Base-by-base conservation (phyloP, 2,888 invertebrate genomes). In the Hirtodrosophila cameraria region DNA sequence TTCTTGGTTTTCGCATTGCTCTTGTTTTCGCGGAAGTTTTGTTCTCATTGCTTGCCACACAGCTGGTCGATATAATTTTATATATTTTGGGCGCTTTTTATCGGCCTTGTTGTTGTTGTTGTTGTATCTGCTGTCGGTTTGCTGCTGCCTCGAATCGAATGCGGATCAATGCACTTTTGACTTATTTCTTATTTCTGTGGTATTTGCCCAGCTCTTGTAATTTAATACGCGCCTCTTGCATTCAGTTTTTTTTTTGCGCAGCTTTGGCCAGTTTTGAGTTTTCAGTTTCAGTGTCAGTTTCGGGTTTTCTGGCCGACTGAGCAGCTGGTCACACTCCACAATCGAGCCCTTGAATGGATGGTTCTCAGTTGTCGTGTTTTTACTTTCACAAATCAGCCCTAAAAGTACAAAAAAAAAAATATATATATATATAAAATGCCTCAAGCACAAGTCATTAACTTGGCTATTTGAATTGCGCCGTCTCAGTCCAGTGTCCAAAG, bases 391-490 rank as follows among this genome's bases (percentile, higher is more conserved):
- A 79, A 85, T 87, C 79, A 82, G 59, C 62, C 48, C 23, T 28
- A 39, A 35, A 35, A 35, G n/a, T n/a, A n/a, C n/a, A n/a, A 8
- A 33, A 31, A 15, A 52, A 12, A 9, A n/a, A 28, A 36, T 13
- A 57, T 39, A 55, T 57, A 52, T 31, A 20, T 43, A 67, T 46
- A 43, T 49, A 69, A 74, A 74, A 69, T 53, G 71, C 82, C 75
- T 60, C 43, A 31, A 65, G 88, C 88, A 62, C 63, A 80, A 86
- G 85, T 83, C 82, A 83, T 87, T 83, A 87, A 86, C 82, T 86
- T 83, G 88, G 78, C 88, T 82, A 88, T 88, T 87, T 87, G 84
- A 76, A 83, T 86, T 68, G 72, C 61, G 46, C 42, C 35, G 43
- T 18, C 31, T 49, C 30, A 23, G n/a, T 54, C 61, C 60, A 27